A percentile compares a stretch with the other conserved stretches of the same genome.
These are phyloP conservation scores for Sphaerophoria rueppellii DNA, from an alignment of 2,888 invertebrate species.

Conservation along the genomic window DNA sequence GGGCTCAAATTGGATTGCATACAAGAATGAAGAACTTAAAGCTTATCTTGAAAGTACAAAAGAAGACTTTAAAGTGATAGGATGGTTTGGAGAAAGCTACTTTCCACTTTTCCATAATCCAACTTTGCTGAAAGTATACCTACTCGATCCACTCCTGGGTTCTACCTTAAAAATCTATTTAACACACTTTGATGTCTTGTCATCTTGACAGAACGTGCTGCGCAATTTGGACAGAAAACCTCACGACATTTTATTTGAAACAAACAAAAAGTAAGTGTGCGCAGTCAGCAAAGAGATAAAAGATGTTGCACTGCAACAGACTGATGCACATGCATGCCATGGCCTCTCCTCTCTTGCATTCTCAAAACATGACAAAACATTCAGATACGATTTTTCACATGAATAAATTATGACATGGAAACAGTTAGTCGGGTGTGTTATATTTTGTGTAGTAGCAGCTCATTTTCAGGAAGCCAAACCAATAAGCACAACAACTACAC, in stretches of 20 bases:
- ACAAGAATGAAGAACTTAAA: too few relatives aligned
- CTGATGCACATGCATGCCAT: background rate
- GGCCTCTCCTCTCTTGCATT: constrained; percentile 1
- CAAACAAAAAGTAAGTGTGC: background rate
- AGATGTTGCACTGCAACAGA: constrained; percentile 41
- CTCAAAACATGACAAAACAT: constrained; percentile 58
- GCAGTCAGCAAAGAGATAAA: constrained; percentile 59
- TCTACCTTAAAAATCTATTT: background rate
- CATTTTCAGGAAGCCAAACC: constrained; percentile 67
- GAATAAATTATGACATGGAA: constrained; percentile 72
- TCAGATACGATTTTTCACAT: constrained; percentile 68
- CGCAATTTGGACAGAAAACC: constrained; percentile 37
- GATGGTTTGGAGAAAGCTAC: too few relatives aligned
- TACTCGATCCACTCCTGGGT: background rate
- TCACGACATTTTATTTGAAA: constrained; percentile 22
- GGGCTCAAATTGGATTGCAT: background rate
- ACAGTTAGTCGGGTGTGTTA: constrained; percentile 47
- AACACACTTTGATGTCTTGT: constrained; percentile 36
- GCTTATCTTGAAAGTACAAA: too few relatives aligned
- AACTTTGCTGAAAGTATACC: background rate
- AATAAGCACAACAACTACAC: constrained; percentile 71
- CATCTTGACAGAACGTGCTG: constrained; percentile 47
- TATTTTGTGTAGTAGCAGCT: constrained; percentile 36
- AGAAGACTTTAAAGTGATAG: too few relatives aligned
- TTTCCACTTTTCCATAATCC: too few relatives aligned